phyloP scores from a whole-genome alignment of 2,113 vertebrate species.

The Odobenus rosmarus region DNA sequence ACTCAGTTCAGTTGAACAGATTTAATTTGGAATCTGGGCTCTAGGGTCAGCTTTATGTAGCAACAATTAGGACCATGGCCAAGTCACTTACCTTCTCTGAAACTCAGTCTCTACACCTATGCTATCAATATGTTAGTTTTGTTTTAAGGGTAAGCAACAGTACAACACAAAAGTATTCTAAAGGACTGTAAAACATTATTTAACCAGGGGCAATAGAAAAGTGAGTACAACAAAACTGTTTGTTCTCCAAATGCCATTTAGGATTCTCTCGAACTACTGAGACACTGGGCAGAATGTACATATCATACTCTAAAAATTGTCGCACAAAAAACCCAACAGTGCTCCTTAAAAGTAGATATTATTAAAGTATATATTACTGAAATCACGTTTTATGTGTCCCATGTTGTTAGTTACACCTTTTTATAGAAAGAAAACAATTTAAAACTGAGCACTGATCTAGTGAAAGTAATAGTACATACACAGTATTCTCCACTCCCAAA shows the following conservation, averaged over 20 bases:
- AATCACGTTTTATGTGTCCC: conserved; percentile 55
- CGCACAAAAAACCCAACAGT: background rate
- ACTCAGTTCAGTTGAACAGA: background rate
- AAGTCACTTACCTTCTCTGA: background rate
- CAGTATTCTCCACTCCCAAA: conserved; percentile 84
- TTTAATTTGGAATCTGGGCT: background rate
- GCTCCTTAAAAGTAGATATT: conserved; percentile 14
- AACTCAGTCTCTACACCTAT: background rate
- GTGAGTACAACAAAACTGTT: background rate
- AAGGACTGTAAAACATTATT: background rate
- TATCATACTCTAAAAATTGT: conserved; percentile 12
- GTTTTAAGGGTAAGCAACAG: background rate
- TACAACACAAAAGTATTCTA: background rate
- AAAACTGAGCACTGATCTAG: conserved; percentile 91
- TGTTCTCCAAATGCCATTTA: background rate
- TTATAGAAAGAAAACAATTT: conserved; percentile 81
- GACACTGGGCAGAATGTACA: background rate
- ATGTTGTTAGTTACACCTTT: conserved; percentile 72
- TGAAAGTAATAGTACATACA: conserved; percentile 91
- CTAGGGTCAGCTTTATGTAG: background rate
- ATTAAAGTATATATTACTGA: conserved; percentile 18
- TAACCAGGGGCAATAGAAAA: background rate
- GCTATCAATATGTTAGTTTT: background rate
- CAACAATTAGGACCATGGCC: background rate
- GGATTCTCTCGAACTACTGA: conserved; percentile 22